Base-by-base conservation (phyloP, 2,113 vertebrate genomes). In the Manacus vitellinus region DNA sequence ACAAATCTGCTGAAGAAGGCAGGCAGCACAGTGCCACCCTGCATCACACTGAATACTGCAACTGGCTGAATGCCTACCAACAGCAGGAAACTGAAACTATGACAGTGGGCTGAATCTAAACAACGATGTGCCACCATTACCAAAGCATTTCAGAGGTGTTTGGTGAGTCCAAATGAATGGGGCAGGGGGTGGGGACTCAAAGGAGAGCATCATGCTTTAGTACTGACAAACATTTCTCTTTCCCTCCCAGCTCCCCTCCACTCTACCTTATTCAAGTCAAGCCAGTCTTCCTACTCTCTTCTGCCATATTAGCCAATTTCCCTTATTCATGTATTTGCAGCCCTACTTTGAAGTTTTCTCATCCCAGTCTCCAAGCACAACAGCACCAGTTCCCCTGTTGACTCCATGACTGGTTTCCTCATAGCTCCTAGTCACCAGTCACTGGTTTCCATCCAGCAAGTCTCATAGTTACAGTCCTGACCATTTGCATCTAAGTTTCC, bases 371-470 rank as follows among this genome's bases (percentile, higher is more conserved):
- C 35, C 33, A 63, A 68, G 22, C 23, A 41, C 52, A 63, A 31
- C 12, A 87, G 47, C 46, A 86, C 33, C 59, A 77, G 63, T 25
- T 71, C 1, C 6, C 20, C 8, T 0, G 0, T 0, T 63, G 56
- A 30, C 47, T 76, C 12, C 30, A n/a, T 0, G 1, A 44, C 4
- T 35, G 20, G 7, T 55, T 80, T 83, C 43, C 37, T 77, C 12
- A 22, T 13, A 72, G 12, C 12, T 91, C 27, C 35, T 68, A 39
- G 47, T 73, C 84, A 80, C 14, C 46, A 80, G 39, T 8, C 46
- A 35, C n/a, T 23, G 15, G 35, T 56, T 7, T 55, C 13, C 35
- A 75, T 43, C 12, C 24, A 82, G 20, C 8, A 63, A 91, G 44
- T 75, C 35, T 37, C 21, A 46, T 4, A 67, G 21, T 63, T 59